Conservation (phyloP, 2,113 vertebrate species). For the Perca fluviatilis region DNA sequence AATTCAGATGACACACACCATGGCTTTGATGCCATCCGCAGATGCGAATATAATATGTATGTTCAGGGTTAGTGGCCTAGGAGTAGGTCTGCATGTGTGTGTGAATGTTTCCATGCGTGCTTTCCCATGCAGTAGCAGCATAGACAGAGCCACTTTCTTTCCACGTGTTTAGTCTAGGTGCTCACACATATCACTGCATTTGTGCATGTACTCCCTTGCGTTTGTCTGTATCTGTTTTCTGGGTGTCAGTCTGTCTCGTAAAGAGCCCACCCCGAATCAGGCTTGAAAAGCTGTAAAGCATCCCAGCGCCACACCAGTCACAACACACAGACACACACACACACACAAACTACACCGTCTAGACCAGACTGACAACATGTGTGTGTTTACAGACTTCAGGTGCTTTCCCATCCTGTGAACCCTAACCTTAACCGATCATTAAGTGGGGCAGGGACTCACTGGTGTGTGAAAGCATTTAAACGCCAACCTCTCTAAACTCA, state of each 20-base stretch:
- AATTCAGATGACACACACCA: slow-evolving; percentile 60
- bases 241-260: slow-evolving; percentile 47
- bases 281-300: slow-evolving; percentile 52
- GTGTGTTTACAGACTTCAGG: slow-evolving; percentile 71
- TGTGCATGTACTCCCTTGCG: slow-evolving; percentile 17
- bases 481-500: slow-evolving; percentile 9
- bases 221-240: slow-evolving; percentile 39
- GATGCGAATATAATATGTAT: slow-evolving; percentile 71
- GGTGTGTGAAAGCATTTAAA: slow-evolving; percentile 45
- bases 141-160: slow-evolving; percentile 43
- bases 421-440: slow-evolving; percentile 54
- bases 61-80: slow-evolving; percentile 44
- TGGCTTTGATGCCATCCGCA: slow-evolving; percentile 63
- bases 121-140: slow-evolving; percentile 52
- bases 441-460: slow-evolving; percentile 12
- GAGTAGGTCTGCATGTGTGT: slow-evolving; percentile 21
- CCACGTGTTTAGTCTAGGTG: slow-evolving; percentile 66
- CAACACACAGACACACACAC: slow-evolving; percentile 26
- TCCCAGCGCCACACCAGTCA: slow-evolving; percentile 24
- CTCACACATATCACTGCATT: slow-evolving; percentile 35
- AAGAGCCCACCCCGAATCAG: slow-evolving; percentile 51
- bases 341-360: neutral
- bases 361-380: slow-evolving; percentile 43
- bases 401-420: slow-evolving; percentile 67
- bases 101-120: slow-evolving; percentile 45